Conservation (phyloP, 2,113 vertebrate genomes). For the Stigmatopora nigra region DNA sequence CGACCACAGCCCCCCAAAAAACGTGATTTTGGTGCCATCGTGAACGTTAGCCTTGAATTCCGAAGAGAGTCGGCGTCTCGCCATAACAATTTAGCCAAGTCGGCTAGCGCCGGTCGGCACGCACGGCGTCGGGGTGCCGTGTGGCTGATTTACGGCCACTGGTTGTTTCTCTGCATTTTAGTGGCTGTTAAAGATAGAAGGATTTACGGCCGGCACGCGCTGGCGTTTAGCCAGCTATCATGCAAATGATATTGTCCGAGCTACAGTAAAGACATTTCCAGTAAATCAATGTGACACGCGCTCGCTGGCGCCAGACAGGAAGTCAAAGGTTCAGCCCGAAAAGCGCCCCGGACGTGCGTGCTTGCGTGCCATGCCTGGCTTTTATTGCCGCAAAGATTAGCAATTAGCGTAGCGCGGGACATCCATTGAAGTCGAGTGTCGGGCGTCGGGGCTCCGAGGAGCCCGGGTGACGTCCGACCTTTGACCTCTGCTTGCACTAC, state of each 20-base stretch:
- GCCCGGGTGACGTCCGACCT: too few species aligned
- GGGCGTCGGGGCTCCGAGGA: not conserved
- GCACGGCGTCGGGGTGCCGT: slow-evolving; percentile 2
- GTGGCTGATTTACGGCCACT: slow-evolving; percentile 41
- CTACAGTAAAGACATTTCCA: slow-evolving; percentile 46
- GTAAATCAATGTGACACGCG: slow-evolving; percentile 10
- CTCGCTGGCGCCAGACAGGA: not conserved
- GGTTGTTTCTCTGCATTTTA: slow-evolving; percentile 45
- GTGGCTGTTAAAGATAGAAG: slow-evolving; percentile 39
- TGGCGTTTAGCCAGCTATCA: slow-evolving; percentile 38
- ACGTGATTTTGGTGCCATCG: too few species aligned
- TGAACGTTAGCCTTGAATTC: too few species aligned
- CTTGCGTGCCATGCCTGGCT: too few species aligned
- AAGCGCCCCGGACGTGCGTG: not conserved
- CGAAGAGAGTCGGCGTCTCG: too few species aligned
- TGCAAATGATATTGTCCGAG: slow-evolving; percentile 39
- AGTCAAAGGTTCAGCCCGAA: not conserved
- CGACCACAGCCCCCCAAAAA: too few species aligned
- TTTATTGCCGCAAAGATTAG: not conserved
- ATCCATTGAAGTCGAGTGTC: not conserved
- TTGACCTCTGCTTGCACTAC: too few species aligned
- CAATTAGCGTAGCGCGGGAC: not conserved
- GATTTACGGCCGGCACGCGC: slow-evolving; percentile 31
- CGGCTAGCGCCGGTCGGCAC: not conserved
- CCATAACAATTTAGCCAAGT: too few species aligned